Percentiles rank a stretch among this genome's conserved stretches.
Evolutionary conservation across 2,797 vertebrate species (phyloP).

Genomic region (Tympanoctomys barrerae): DNA sequence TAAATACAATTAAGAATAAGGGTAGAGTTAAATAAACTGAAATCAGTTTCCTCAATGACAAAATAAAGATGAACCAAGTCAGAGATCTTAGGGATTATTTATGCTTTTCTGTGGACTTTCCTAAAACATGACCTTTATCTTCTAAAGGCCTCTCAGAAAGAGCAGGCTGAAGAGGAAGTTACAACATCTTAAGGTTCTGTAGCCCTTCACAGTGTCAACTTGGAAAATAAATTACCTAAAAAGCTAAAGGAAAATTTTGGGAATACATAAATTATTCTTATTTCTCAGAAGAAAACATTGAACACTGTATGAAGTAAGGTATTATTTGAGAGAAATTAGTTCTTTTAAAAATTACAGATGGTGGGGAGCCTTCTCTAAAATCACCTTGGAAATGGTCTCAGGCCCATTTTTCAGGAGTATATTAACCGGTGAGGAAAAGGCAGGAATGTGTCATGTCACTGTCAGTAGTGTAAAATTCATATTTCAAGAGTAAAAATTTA

Average conservation of each 20-base stretch:
- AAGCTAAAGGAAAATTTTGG: background rate
- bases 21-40: background rate
- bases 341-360: slow-evolving; percentile 45
- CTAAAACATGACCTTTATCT: background rate
- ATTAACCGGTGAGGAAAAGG: slow-evolving; percentile 26
- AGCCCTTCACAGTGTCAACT: background rate
- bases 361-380: background rate
- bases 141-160: background rate
- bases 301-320: background rate
- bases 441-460: background rate
- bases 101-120: background rate
- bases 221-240: slow-evolving; percentile 1
- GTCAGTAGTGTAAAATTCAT: background rate
- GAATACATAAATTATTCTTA: slow-evolving; percentile 25
- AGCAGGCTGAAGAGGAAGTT: slow-evolving; percentile 21
- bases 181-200: background rate
- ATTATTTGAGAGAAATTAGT: slow-evolving; percentile 26
- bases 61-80: slow-evolving; percentile 16
- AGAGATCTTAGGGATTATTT: background rate
- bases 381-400: slow-evolving; percentile 20
- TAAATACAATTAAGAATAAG: background rate
- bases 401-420: background rate
- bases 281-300: slow-evolving; percentile 34
- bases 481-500: slow-evolving; percentile 49
- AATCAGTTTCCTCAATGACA: slow-evolving; percentile 31